These are phyloP conservation scores for Drosophila gaucha DNA, from an alignment of 2,888 invertebrate genomes.

Conservation along the genomic window DNA sequence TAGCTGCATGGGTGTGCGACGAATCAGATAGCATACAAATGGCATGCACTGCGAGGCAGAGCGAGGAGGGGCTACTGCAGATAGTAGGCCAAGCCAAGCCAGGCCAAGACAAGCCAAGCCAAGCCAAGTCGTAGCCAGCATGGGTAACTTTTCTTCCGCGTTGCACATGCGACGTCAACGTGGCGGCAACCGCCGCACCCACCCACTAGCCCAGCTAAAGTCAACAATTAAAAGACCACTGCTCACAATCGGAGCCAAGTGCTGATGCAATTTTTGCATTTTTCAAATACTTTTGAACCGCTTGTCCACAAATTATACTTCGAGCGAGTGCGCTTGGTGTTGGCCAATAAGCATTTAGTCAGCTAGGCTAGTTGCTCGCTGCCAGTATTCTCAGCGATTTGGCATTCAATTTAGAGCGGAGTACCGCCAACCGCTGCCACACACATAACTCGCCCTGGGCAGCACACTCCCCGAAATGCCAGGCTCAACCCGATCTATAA, in stretches of 20 bases:
- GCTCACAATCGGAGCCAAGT: conserved; percentile 53
- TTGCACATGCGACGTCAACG: conserved; percentile 66
- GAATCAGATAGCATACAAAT: conserved; percentile 75
- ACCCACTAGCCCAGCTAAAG: conserved; percentile 68
- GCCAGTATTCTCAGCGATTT: conserved; percentile 47
- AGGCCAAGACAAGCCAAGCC: neutral
- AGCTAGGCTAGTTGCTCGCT: conserved; percentile 14
- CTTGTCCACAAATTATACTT: conserved; percentile 61
- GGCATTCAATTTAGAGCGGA: conserved; percentile 60
- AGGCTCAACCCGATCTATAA: conserved; percentile 40
- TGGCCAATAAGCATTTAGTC: conserved; percentile 44
- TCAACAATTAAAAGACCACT: conserved; percentile 74
- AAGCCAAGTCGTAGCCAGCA: conserved; percentile 12
- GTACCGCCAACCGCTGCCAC: conserved; percentile 29
- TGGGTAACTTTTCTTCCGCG: conserved; percentile 73
- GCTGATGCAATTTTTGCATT: conserved; percentile 78
- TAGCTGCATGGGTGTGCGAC: conserved; percentile 42
- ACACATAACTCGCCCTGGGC: conserved; percentile 41
- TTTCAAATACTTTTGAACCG: conserved; percentile 70
- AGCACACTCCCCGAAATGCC: conserved; percentile 58
- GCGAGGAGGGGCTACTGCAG: conserved; percentile 24
- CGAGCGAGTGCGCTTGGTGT: conserved; percentile 23
- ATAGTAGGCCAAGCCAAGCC: conserved; percentile 37
- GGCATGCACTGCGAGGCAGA: conserved; percentile 53
- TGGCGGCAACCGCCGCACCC: conserved; percentile 61